Base-by-base conservation (phyloP, 2,113 vertebrate genomes). In the Scalopus aquaticus region DNA sequence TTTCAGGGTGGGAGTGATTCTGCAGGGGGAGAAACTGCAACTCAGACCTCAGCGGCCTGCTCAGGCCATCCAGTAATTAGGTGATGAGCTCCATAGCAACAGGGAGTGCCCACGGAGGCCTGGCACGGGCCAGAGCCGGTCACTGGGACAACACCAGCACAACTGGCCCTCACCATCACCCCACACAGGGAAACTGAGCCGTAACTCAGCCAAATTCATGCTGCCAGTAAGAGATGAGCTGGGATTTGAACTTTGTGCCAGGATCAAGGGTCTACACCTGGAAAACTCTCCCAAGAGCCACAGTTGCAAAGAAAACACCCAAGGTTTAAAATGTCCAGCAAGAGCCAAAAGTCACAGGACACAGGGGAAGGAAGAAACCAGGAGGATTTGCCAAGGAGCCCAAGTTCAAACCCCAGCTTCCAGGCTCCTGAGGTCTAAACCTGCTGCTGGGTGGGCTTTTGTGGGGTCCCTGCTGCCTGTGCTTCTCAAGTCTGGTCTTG, bases 41-140 rank as follows among this genome's bases (percentile, higher is more conserved):
- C 12, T 35, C 42, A 24, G 67, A 39, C 54, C 5, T 3, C 2
- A 30, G 49, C 1, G 3, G 10, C 42, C 64, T 17, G 16, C 17
- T 17, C 8, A 6, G 20, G 54, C 54, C 54, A 1, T 42, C 6
- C 1, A 0, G 54, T 32, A 9, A 16, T 20, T 11, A 8, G 64
- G 60, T 1, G 3, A 32, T 5, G 6, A 0, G 0, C 42, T 1
- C 1, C 6, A 9, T 0, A 24, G 32, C 37, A 1, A 9, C 3
- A 1, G 78, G 2, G 0, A 22, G 16, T 9, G 6, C 42, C 20
- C 0, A 1, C 0, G 1, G 54, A 13, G 8, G 20, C 69, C 54
- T 6, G 88, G 15, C 80, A 0, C 24, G 2, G 13, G 2, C 11
- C 30, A 0, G 10, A 65, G 56, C 30, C 10, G 13, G 32, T 32